phyloP scores from a whole-genome alignment of 2,113 vertebrate species.

The Gasterosteus aculeatus region DNA sequence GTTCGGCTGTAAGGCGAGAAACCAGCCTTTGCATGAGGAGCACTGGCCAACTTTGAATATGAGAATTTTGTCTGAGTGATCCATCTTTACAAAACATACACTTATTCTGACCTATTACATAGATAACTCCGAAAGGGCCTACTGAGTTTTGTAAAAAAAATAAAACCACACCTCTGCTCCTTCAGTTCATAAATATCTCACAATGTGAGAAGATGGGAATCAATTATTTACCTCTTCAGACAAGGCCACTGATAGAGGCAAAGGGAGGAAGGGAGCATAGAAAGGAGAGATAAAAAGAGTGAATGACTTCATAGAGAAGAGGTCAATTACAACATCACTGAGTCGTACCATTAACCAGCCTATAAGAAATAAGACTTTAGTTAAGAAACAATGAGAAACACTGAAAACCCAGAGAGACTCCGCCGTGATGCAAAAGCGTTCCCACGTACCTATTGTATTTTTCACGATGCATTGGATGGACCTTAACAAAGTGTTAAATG shows the following conservation, averaged over 20 bases:
- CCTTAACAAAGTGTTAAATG: not conserved
- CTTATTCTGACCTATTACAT: slow-evolving; percentile 77
- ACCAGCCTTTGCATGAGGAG: slow-evolving; percentile 48
- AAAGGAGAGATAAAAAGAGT: not conserved
- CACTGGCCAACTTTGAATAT: slow-evolving; percentile 49
- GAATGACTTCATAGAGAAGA: slow-evolving; percentile 6
- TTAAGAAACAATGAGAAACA: not conserved
- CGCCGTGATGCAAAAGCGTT: not conserved
- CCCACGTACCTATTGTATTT: not conserved
- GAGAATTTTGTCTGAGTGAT: slow-evolving; percentile 60
- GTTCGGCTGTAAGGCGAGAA: slow-evolving; percentile 33
- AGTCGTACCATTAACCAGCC: slow-evolving; percentile 7
- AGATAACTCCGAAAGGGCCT: slow-evolving; percentile 69
- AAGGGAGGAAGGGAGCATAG: slow-evolving; percentile 4
- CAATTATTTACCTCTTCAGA: slow-evolving; percentile 76
- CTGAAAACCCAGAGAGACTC: not conserved
- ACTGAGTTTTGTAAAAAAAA: slow-evolving; percentile 66
- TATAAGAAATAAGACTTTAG: slow-evolving; percentile 19
- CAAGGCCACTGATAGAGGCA: slow-evolving; percentile 62
- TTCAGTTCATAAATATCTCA: slow-evolving; percentile 78
- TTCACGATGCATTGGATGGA: not conserved
- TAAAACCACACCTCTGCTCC: slow-evolving; percentile 61
- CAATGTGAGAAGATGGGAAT: slow-evolving; percentile 63
- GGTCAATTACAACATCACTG: slow-evolving; percentile 21
- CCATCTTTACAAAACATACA: slow-evolving; percentile 78